Base-by-base conservation (phyloP, 2,113 vertebrate species). In the Periophthalmodon schlosseri region DNA sequence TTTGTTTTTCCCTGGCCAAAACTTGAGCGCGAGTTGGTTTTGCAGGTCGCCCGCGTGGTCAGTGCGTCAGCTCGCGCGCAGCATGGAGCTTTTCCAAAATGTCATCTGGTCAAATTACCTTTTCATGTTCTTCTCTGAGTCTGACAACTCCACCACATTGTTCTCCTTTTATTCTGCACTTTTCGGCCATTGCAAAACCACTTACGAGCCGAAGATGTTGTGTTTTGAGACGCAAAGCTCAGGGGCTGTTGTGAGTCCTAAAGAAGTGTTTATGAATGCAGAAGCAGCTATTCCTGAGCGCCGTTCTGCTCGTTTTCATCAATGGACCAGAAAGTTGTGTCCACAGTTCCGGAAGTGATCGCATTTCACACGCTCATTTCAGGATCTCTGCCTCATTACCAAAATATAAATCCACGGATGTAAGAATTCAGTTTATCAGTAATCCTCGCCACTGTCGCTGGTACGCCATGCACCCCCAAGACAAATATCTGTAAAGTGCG, bases 181-280 rank as follows among this genome's bases (percentile, higher is more conserved):
- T 84, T 66, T 80, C 90, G 65, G 89, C 84, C 92, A 93, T 94
- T 60, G 73, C 88, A 76, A 73, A 21, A 61, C 64, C 79, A 72
- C 70, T 67, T 72, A 76, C 69, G 81, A 68, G 66, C 78, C 75
- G 68, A 65, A 18, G 49, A 74, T 57, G 54, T 49, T 13, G 21
- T 58, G 77, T 83, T 82, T 60, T 44, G 18, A 33, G 72, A 69
- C 70, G 79, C 81, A 84, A 82, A 78, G 83, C 90, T 94, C 94
- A 95, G 71, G 92, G 94, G 86, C 91, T 93, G 90, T 90, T 93
- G 93, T 94, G 94, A 96, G 96, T 97, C 95, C 96, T 96, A 94
- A 95, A 96, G 92, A 94, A 96, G 87, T 96, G 95, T 95, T 96
- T 96, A 93, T 96, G 94, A 86, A 94, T 92, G 91, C 93, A 94